Percentiles rank a stretch among this genome's conserved stretches.
Evolutionary conservation across 2,888 invertebrate species (phyloP).

Genomic region (Tipula lateralis): DNA sequence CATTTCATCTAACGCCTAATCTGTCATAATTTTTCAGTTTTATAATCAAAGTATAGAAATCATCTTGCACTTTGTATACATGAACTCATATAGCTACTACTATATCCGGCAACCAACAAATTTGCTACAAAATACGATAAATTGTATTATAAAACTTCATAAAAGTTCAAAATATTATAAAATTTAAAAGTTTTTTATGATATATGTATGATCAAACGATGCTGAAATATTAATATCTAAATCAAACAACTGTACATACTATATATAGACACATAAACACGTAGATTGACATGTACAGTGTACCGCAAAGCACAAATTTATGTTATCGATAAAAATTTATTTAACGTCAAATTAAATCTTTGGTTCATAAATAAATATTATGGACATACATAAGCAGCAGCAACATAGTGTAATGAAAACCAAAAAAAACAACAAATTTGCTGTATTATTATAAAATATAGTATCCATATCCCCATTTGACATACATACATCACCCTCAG

Average conservation of each 20-base stretch:
- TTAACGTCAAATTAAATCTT: constrained; percentile 15
- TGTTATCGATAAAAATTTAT: not conserved
- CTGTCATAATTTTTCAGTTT: too few relatives aligned
- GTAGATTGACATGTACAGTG: not conserved
- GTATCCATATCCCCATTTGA: constrained; percentile 19
- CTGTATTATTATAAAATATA: not conserved
- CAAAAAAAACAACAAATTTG: not conserved
- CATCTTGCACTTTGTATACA: too few relatives aligned
- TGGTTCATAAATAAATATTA: constrained; percentile 19
- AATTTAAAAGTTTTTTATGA: not conserved
- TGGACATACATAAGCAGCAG: not conserved
- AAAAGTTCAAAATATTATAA: not conserved
- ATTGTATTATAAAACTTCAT: not conserved
- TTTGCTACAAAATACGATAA: too few relatives aligned
- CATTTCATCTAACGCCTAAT: too few relatives aligned
- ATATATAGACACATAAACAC: not conserved
- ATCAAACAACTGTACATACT: not conserved
- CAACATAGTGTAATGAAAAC: too few relatives aligned
- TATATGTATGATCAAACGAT: not conserved
- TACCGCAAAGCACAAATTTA: not conserved
- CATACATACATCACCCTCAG: constrained; percentile 19
- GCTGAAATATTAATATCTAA: not conserved
- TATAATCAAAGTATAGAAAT: too few relatives aligned
- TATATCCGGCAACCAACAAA: too few relatives aligned
- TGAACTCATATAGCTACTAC: too few relatives aligned